phyloP scores from a whole-genome alignment of 2,113 vertebrate genomes.

The Penelope pileata region DNA sequence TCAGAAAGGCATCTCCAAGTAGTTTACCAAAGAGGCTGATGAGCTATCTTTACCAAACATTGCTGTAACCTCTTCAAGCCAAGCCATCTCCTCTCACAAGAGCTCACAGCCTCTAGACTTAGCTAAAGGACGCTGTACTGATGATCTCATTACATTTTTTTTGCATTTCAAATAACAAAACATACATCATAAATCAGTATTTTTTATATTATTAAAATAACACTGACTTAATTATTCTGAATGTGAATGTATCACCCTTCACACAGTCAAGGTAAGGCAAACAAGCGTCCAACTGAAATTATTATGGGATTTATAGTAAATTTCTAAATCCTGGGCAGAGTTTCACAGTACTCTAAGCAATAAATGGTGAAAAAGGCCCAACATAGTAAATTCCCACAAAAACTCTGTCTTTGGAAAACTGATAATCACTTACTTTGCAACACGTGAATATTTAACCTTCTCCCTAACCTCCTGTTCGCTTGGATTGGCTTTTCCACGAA shows the following conservation, averaged over 20 bases:
- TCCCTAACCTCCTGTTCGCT: slow-evolving; percentile 70
- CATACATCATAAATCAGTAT: fast-evolving
- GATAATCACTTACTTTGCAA: slow-evolving; percentile 84
- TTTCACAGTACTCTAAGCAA: neutral
- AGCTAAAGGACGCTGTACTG: neutral
- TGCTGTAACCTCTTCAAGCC: neutral
- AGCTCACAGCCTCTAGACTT: neutral
- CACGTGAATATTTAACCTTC: slow-evolving; percentile 85
- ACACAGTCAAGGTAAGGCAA: neutral
- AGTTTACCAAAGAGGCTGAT: neutral
- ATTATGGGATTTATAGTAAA: neutral
- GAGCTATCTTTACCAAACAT: neutral
- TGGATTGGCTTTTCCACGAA: slow-evolving; percentile 80
- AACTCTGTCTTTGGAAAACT: neutral
- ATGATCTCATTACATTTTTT: neutral
- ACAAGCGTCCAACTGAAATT: neutral
- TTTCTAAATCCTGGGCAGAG: neutral
- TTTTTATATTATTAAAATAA: neutral
- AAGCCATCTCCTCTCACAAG: neutral
- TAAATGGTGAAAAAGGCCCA: neutral
- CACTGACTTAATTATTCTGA: neutral
- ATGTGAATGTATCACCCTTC: neutral
- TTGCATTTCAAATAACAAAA: neutral
- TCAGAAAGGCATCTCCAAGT: neutral
- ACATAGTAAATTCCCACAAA: neutral